Conservation (phyloP, 2,113 vertebrate species). For the Hippocampus zosterae region DNA sequence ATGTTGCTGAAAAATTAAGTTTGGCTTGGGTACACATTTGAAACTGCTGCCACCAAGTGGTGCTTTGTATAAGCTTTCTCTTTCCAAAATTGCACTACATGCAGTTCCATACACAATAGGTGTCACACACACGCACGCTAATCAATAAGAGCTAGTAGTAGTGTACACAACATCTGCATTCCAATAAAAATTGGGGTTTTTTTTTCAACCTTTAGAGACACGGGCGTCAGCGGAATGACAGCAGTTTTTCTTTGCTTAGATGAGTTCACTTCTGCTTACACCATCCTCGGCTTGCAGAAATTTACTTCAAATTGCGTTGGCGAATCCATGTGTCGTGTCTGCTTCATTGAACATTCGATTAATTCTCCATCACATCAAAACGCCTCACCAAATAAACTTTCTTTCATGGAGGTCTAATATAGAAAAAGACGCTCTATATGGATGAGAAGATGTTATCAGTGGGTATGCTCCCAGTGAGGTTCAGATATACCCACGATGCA, state of each 20-base stretch:
- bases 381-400: too few species aligned
- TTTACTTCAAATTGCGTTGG: not conserved
- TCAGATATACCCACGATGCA: not conserved
- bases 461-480: not conserved
- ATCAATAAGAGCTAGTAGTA: too few species aligned
- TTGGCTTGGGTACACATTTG: conserved; percentile 27
- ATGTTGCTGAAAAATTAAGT: not conserved
- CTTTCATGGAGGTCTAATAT: too few species aligned
- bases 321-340: not conserved
- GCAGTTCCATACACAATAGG: not conserved
- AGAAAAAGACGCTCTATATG: too few species aligned
- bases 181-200: too few species aligned
- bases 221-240: too few species aligned
- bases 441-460: too few species aligned
- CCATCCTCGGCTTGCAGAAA: not conserved
- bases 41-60: conserved; percentile 57
- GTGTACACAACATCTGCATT: too few species aligned
- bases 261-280: not conserved
- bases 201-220: too few species aligned
- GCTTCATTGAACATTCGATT: not conserved
- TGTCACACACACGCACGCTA: too few species aligned
- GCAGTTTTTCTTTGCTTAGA: not conserved
- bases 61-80: not conserved
- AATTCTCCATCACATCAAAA: not conserved
- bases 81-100: not conserved